phyloP scores from a whole-genome alignment of 2,797 vertebrate genomes.

The Novumbra hubbsi region DNA sequence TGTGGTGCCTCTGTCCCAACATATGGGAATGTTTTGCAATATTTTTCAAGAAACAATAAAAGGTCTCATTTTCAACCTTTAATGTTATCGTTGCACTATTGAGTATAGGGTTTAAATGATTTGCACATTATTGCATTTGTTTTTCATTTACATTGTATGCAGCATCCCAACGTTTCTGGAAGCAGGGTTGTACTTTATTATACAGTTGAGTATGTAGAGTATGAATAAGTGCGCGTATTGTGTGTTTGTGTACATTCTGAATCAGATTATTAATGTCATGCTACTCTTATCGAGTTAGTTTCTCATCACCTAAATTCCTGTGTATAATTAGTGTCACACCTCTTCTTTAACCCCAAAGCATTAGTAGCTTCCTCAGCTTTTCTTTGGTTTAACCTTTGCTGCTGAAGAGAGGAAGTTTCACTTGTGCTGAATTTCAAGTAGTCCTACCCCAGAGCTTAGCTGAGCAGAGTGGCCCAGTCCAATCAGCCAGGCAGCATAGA shows the following conservation, averaged over 20 bases:
- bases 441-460: background rate
- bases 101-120: too few species aligned
- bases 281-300: constrained; percentile 16
- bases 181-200: too few species aligned
- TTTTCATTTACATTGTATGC: too few species aligned
- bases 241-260: background rate
- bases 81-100: too few species aligned
- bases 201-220: background rate
- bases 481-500: constrained; percentile 40
- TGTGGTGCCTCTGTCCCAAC: too few species aligned
- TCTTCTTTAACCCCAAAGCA: constrained; percentile 7
- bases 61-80: too few species aligned
- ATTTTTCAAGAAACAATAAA: too few species aligned
- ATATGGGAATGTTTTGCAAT: too few species aligned
- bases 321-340: too few species aligned
- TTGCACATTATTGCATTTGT: too few species aligned
- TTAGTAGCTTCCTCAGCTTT: background rate
- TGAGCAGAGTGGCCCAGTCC: background rate
- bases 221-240: background rate
- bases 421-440: background rate
- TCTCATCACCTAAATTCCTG: constrained; percentile 43
- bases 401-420: background rate
- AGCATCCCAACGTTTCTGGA: too few species aligned
- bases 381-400: constrained; percentile 25
- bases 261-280: background rate